These are phyloP conservation scores for Isaurus tuberculatus DNA, from an alignment of 92 coral and sea anemone genomes.

Conservation along the genomic window DNA sequence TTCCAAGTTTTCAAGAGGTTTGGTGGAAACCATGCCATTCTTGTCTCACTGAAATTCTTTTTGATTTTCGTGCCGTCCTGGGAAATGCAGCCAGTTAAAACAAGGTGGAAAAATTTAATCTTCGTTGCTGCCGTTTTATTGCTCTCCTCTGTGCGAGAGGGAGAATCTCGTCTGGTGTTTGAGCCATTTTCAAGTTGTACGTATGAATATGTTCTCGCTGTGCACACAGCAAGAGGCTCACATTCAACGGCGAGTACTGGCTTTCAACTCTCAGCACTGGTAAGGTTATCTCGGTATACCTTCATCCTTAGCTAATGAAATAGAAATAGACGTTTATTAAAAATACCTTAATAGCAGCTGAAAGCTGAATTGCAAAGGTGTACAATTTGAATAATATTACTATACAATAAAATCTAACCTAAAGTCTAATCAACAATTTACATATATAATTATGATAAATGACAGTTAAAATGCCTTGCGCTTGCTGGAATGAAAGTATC, in stretches of 20 bases:
- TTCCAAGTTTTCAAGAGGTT: background rate
- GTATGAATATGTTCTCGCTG: constrained; percentile 30
- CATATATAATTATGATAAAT: too few relatives aligned
- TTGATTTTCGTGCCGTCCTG: background rate
- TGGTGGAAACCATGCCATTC: background rate
- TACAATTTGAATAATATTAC: too few relatives aligned
- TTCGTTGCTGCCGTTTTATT: background rate
- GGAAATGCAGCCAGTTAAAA: background rate
- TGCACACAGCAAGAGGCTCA: constrained; percentile 32
- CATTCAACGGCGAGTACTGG: constrained; percentile 40
- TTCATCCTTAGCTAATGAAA: background rate
- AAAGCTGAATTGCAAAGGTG: too few relatives aligned
- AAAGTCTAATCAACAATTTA: too few relatives aligned
- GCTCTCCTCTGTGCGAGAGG: background rate
- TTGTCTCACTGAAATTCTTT: background rate
- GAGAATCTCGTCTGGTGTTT: constrained; percentile 5
- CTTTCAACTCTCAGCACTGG: constrained; percentile 31
- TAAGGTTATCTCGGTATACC: background rate
- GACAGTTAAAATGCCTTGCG: too few relatives aligned
- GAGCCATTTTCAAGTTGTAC: constrained; percentile 20
- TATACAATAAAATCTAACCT: too few relatives aligned
- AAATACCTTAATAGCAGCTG: too few relatives aligned
- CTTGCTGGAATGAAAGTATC: too few relatives aligned
- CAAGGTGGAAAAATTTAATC: background rate
- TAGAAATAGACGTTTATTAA: too few relatives aligned